Evolutionary conservation across 2,888 invertebrate species (phyloP), one percentile per base, ranked within the genome.

Genomic region (Didymodactylos carnosus): DNA sequence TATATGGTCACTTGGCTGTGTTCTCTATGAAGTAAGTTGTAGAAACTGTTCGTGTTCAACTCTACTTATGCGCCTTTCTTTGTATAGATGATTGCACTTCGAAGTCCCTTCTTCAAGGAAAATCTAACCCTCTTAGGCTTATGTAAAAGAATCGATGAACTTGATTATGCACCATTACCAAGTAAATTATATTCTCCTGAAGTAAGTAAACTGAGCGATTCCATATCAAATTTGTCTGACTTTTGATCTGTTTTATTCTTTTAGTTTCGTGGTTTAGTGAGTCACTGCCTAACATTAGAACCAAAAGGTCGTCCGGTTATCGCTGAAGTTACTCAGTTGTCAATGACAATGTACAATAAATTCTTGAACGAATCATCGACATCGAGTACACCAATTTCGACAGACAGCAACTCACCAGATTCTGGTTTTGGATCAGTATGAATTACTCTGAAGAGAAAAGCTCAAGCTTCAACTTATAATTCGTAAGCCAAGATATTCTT

Each of bases 1-100:
- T 79, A 87, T 89, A 69, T 89, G 89, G 89, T 88, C 88, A 0
- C 84, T 89, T 0, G 89, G 89, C 7, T 89, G 89, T 79, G 83
- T 89, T 1, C 84, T 88, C 8, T 89, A 89, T 80, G 89, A 89
- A 83, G 85, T 87, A 78, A 77, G 74, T 41, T 51, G 14, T 41
- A 39, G 4, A 35, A 43, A 16, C 13, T 14, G 40, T 49, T 23
- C 8, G 19, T 10, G 39, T 53, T 62, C 10, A 40, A 41, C 13
- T 35, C 23, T 23, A 49, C 16, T 39, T 29, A 49, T 23, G 19
- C 27, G 29, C 39, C 23, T 39, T 70, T 76, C 74, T 72, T 71
- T 71, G 76, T 77, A 6, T 77, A 86, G 86, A 84, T 87, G 86
- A 87, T 87, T 51, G 87, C 87, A 16, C 81, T 88, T 41, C 87